Conservation (phyloP, 2,113 vertebrate genomes). For the Grantiella picta region DNA sequence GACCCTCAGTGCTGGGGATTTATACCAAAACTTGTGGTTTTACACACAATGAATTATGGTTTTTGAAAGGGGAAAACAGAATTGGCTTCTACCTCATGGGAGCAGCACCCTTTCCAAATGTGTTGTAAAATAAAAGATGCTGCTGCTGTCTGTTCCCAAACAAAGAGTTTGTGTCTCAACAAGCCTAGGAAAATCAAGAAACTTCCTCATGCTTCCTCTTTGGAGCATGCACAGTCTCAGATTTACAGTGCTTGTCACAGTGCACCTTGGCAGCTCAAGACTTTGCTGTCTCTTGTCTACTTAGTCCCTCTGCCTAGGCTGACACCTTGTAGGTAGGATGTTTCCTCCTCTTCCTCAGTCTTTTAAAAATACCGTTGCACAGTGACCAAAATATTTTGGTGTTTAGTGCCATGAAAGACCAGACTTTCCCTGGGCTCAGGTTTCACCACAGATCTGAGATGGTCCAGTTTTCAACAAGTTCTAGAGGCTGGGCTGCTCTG, state of each 20-base stretch:
- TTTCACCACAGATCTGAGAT: background rate
- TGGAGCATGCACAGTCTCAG: background rate
- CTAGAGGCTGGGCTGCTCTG: background rate
- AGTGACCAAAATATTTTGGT: background rate
- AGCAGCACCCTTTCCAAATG: background rate
- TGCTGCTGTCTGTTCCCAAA: background rate
- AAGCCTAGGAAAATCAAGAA: background rate
- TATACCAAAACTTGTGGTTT: background rate
- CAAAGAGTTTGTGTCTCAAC: background rate
- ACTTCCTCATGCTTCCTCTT: background rate
- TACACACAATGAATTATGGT: background rate
- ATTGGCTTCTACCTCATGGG: background rate
- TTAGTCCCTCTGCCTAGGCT: background rate
- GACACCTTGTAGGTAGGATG: background rate
- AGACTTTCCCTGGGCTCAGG: background rate
- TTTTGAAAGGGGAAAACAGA: background rate
- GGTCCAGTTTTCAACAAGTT: background rate
- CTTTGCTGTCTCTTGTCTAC: background rate
- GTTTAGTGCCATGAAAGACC: background rate
- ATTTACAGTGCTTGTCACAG: background rate
- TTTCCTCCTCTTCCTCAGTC: background rate
- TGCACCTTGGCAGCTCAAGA: background rate
- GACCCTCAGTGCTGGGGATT: background rate
- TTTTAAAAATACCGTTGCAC: background rate
- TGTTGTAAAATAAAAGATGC: background rate